phyloP scores from a whole-genome alignment of 2,888 invertebrate genomes.

The Sthenelais limicola region DNA sequence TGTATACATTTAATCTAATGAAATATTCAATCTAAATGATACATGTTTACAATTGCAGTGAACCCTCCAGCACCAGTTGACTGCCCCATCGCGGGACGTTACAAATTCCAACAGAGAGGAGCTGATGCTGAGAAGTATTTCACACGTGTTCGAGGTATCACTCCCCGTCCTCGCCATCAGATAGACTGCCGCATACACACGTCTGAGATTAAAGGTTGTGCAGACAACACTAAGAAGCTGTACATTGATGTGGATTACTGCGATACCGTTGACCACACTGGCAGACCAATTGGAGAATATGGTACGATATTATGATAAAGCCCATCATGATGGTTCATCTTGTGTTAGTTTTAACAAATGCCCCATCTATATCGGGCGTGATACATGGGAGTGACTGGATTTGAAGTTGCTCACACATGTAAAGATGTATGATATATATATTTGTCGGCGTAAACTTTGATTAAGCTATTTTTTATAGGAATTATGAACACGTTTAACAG shows the following conservation, averaged over 20 bases:
- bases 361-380: too few relatives aligned
- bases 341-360: too few relatives aligned
- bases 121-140: slow-evolving; percentile 77
- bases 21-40: background rate
- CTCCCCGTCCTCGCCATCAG: slow-evolving; percentile 88
- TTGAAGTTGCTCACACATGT: too few relatives aligned
- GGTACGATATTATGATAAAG: too few relatives aligned
- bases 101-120: slow-evolving; percentile 88
- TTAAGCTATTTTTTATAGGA: too few relatives aligned
- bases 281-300: slow-evolving; percentile 82
- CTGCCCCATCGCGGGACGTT: slow-evolving; percentile 97
- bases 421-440: too few relatives aligned
- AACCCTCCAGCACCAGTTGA: slow-evolving; percentile 86
- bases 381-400: too few relatives aligned
- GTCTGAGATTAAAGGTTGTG: slow-evolving; percentile 96
- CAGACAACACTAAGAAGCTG: slow-evolving; percentile 90
- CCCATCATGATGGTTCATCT: too few relatives aligned
- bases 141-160: slow-evolving; percentile 95
- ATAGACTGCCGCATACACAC: slow-evolving; percentile 93
- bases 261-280: slow-evolving; percentile 94
- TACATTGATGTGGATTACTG: slow-evolving; percentile 96
- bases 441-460: too few relatives aligned
- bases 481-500: too few relatives aligned
- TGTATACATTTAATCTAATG: background rate
- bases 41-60: slow-evolving; percentile 55